phyloP scores from a whole-genome alignment of 2,113 vertebrate species.

The Ciconia maguari region DNA sequence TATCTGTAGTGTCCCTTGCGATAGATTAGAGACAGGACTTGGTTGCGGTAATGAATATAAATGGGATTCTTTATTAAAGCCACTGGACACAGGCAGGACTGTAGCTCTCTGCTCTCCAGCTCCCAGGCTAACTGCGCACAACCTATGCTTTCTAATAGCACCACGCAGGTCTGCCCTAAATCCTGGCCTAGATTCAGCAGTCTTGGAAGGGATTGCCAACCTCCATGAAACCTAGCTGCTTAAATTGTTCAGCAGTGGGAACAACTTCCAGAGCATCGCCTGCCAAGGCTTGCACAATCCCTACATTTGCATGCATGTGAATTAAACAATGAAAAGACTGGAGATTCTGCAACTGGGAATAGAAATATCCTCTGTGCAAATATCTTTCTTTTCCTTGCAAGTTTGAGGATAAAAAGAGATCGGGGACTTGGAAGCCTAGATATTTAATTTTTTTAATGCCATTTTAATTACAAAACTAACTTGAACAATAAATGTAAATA shows the following conservation, averaged over 20 bases:
- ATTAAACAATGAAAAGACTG: slow-evolving; percentile 3
- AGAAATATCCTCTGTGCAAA: not conserved
- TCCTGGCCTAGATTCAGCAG: slow-evolving; percentile 37
- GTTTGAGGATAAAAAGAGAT: not conserved
- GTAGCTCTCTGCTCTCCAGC: slow-evolving; percentile 4
- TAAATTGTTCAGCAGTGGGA: not conserved
- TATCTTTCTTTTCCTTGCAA: not conserved
- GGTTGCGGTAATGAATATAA: slow-evolving; percentile 56
- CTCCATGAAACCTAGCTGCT: not conserved
- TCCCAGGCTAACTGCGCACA: slow-evolving; percentile 19
- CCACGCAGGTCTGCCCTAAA: not conserved
- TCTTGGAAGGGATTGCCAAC: slow-evolving; percentile 37
- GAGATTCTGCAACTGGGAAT: not conserved
- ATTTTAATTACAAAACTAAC: not conserved
- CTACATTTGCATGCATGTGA: not conserved
- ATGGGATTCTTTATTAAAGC: slow-evolving; percentile 61
- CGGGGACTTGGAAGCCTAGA: not conserved
- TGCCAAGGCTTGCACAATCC: slow-evolving; percentile 18
- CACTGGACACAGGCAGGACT: slow-evolving; percentile 47
- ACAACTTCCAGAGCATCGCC: not conserved
- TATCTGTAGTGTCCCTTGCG: slow-evolving; percentile 46
- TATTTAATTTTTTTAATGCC: not conserved
- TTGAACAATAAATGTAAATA: not conserved
- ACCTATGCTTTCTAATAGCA: not conserved
- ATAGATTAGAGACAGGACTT: slow-evolving; percentile 53